Evolutionary conservation across 1,140 invertebrate species (phyloP), one percentile per base, ranked within the genome.

Genomic region (Panagrolaimus sp.): DNA sequence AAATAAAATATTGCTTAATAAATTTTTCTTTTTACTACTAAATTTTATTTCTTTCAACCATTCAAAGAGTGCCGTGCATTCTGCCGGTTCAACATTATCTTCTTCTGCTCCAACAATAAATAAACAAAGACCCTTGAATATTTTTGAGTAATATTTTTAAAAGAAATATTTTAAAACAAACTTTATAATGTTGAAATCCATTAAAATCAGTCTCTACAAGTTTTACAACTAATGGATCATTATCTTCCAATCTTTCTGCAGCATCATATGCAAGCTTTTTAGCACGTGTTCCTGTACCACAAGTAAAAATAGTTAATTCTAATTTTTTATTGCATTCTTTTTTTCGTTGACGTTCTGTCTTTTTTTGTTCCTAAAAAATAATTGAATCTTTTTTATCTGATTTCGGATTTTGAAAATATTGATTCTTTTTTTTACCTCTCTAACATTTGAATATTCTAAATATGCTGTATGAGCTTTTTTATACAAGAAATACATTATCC

Each of bases 141-240:
- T 25, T 57, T n/a, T n/a, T 57, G n/a, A n/a, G 0, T 25, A 57
- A 25, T 9, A n/a, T 20, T 57, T 11, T 57, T 53, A 4, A 38
- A 38, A 38, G 31, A 38, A 38, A 20, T 57, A 25, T 57, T n/a
- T n/a, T n/a, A n/a, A n/a, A 16, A 20, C 48, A 20, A 51, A 51
- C 51, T 27, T 57, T 57, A 27, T 57, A 57, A 20, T 57, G 20
- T 57, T 57, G 51, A 20, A 57, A 57, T n/a, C 51, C 51, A 23
- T 20, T 25, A 57, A 57, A 57, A 27, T 57, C 51, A n/a, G 51
- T 57, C 9, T 27, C 51, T 20, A 27, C 51, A 23, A 57, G 51
- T 27, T 57, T 57, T 57, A 57, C 27, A 57, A 57, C 51, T 20
- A 57, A 27, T n/a, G 51, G 51, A 57, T 57, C 51, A 57, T 20